phyloP scores from a whole-genome alignment of 2,888 invertebrate species.

The Tenthredo distinguenda region DNA sequence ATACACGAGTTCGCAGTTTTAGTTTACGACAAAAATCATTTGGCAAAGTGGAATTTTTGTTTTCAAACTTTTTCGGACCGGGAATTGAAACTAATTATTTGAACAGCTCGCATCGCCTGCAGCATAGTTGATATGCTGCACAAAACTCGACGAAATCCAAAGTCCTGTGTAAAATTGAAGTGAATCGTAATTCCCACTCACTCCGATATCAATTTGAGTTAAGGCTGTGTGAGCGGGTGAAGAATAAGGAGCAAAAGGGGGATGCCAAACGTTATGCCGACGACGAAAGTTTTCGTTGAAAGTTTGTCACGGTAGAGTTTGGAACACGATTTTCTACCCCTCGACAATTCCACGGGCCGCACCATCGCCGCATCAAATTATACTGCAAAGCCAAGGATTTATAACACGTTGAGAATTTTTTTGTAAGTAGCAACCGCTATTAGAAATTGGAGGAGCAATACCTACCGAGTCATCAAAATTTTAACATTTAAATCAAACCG shows the following conservation, averaged over 20 bases:
- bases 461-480: background rate
- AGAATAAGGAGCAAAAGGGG: background rate
- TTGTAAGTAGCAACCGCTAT: background rate
- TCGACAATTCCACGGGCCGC: background rate
- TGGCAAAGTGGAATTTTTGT: background rate
- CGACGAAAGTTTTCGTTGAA: conserved; percentile 29
- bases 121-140: background rate
- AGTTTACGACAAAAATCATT: background rate
- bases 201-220: conserved; percentile 22
- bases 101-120: background rate
- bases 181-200: conserved; percentile 24
- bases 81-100: background rate
- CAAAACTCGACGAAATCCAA: background rate
- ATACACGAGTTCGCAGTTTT: background rate
- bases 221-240: background rate
- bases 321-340: conserved; percentile 43
- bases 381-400: conserved; percentile 21
- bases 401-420: conserved; percentile 19
- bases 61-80: background rate
- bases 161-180: background rate
- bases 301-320: conserved; percentile 25
- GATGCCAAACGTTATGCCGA: conserved; percentile 27
- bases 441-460: background rate
- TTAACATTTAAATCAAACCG: too few species aligned
- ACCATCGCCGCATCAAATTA: conserved; percentile 9